Conservation (phyloP, 2,888 invertebrate species). For the Brachynemurus nebulosus region DNA sequence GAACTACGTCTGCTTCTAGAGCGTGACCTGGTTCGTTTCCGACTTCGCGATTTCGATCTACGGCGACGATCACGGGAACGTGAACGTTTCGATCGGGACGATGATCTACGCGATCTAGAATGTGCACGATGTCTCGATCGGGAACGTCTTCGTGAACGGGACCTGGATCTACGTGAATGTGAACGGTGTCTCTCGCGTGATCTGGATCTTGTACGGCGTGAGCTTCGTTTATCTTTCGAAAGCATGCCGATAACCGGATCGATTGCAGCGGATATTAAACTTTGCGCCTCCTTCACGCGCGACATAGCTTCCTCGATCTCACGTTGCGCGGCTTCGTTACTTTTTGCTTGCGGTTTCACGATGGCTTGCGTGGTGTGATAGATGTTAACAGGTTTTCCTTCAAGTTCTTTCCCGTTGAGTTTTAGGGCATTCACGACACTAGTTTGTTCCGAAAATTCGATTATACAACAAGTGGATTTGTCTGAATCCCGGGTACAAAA, state of each 20-base stretch:
- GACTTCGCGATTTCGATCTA: constrained; percentile 24
- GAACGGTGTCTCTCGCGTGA: constrained; percentile 31
- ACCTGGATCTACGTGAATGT: constrained; percentile 48
- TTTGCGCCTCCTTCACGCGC: constrained; percentile 89
- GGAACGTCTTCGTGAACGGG: constrained; percentile 41
- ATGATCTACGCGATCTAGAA: constrained; percentile 40
- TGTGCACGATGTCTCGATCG: constrained; percentile 40
- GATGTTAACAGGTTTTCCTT: constrained; percentile 54
- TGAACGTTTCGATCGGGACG: constrained; percentile 37
- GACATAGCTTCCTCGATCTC: constrained; percentile 98
- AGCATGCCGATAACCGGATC: constrained; percentile 81
- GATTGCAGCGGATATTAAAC: constrained; percentile 84
- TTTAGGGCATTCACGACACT: constrained; percentile 74
- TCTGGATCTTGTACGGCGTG: constrained; percentile 28
- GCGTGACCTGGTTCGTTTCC: constrained; percentile 25
- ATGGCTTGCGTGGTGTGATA: constrained; percentile 88
- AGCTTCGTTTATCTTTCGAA: constrained; percentile 68
- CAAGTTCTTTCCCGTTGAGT: constrained; percentile 65
- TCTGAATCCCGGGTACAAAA: constrained; percentile 77
- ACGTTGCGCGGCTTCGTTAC: constrained; percentile 86
- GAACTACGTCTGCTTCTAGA: constrained; percentile 27
- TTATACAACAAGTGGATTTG: constrained; percentile 63
- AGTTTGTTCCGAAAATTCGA: constrained; percentile 89
- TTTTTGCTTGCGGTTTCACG: constrained; percentile 84
- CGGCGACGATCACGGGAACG: constrained; percentile 36